Conservation (phyloP, 2,888 invertebrate genomes). For the Noctua janthina region DNA sequence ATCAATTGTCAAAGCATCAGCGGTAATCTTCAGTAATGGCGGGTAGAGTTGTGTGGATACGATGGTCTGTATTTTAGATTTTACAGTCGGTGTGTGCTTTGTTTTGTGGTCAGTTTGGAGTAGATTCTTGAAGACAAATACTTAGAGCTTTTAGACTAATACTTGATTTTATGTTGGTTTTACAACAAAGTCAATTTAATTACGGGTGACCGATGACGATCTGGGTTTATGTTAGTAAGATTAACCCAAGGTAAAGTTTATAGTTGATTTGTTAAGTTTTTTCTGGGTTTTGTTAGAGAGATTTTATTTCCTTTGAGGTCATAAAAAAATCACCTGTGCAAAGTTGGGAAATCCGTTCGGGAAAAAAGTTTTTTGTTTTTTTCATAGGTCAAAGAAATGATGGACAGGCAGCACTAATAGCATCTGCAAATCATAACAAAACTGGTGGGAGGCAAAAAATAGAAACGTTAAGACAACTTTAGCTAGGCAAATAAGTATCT, state of each 20-base stretch:
- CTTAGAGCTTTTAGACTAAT: background rate
- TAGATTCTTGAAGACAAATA: background rate
- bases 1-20: slow-evolving; percentile 89
- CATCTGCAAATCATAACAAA: background rate
- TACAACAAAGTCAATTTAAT: no score
- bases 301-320: no score
- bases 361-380: background rate
- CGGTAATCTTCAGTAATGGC: slow-evolving; percentile 86
- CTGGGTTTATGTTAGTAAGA: no score
- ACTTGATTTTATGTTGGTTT: background rate
- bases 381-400: background rate
- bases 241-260: no score
- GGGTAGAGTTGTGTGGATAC: slow-evolving; percentile 78
- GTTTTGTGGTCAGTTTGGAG: background rate
- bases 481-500: background rate
- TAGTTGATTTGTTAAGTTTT: no score
- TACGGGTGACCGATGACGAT: no score
- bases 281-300: no score
- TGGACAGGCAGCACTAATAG: no score
- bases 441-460: background rate
- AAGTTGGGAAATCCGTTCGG: background rate
- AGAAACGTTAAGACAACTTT: background rate
- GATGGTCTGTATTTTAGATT: slow-evolving; percentile 43
- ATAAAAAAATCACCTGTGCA: background rate
- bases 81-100: background rate